Base-by-base conservation (phyloP, 64 coral and sea anemone species). In the Pachyseris speciosa region DNA sequence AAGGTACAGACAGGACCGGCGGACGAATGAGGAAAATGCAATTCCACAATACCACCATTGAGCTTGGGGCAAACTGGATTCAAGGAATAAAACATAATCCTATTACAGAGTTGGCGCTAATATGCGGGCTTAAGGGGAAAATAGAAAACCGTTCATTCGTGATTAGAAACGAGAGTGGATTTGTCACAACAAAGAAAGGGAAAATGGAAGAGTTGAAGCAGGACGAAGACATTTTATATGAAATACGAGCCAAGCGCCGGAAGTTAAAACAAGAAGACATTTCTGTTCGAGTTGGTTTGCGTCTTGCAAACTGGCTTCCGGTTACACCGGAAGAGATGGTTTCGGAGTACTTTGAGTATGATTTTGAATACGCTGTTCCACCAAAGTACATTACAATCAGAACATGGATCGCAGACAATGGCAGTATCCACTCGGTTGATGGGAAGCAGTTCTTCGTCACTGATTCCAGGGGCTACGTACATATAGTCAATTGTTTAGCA, bases 11-110 rank as follows among this genome's bases (percentile, higher is more conserved):
- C 13, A 64, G 74, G 25, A 90, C 91, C 52, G 93, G 93, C 4
- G 93, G 93, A 8, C 68, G 93, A 42, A 63, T 95, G 16, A 84
- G 75, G 31, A 83, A 86, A 5, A 57, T 48, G 33, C 15, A 66
- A 33, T 90, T 90, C 34, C 70, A 86, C 32, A 52, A 65, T 25
- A 74, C 70, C 22, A 95, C 87, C 1, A 86, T 95, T 43, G 93
- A 86, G 65, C 45, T 90, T 29, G 93, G 93, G 20, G 93, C 93
- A 69, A 95, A 95, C 72, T 95, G 93, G 93, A 86, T 95, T 30
- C 93, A 95, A 78, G 93, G 93, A 43, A 12, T 67, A 20, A 85
- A 90, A 33, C 37, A 51, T 12, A 95, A 95, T 72, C 93, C 93
- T 7, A 75, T 95, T 19, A 33, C 59, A 20, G 37, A 32, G 8